Evolutionary conservation across 23 tunicate genomes (phyloP), one percentile per base, ranked within the genome.

Genomic region (Botrylloides violaceus): DNA sequence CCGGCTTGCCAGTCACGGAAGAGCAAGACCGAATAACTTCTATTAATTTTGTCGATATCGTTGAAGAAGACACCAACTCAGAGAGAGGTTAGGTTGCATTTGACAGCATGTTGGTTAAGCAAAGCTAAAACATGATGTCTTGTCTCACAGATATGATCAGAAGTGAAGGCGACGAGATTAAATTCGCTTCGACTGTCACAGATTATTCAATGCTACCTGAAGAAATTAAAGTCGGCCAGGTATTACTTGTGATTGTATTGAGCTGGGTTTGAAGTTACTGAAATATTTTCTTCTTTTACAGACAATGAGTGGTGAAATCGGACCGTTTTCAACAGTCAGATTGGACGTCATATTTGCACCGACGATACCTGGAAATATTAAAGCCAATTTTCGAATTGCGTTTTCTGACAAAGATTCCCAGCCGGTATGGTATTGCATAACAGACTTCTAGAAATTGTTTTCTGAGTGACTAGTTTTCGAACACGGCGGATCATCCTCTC

Each of bases 171-270:
- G 94, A 85, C 48, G 94, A 79, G 47, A 79, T 85, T 0, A 76
- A 72, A 21, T 87, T 87, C 62, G 86, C 65, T 2, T 75, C 86
- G 18, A 75, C 86, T 1, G 82, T 78, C 2, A 76, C 86, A 15
- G 86, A 72, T 34, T 87, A 76, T 76, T 36, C 78, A 30, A 78
- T 66, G 60, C 60, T 80, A 60, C 86, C 95, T 4, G 95, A 87
- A 3, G 95, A 87, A 36, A 70, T 87, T 24, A 87, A 87, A 87
- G 95, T 87, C 36, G 95, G 95, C 24, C 82, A 87, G 82, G 95
- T 87, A 39, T 43, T n/a, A n/a, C n/a, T n/a, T n/a, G n/a, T n/a
- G n/a, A n/a, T n/a, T n/a, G n/a, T n/a, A n/a, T 36, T 25, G 0
- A 0, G 29, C 58, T 49, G 1, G 0, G 20, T 15, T 48, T 59